Evolutionary conservation across 2,888 invertebrate species (phyloP).

Genomic region (Crematogaster levior): DNA sequence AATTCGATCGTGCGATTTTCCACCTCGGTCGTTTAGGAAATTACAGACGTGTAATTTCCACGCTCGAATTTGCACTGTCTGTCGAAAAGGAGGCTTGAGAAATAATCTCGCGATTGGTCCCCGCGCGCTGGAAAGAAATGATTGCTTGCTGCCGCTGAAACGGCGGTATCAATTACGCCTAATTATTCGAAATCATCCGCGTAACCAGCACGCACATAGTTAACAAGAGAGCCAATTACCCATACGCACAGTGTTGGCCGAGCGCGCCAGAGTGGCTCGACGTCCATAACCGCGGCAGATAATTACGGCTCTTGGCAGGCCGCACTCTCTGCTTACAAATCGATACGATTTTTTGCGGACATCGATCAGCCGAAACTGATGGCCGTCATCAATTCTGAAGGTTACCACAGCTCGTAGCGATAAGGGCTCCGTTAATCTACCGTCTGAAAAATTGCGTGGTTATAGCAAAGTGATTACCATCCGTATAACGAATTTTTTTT

Average conservation of each 20-base stretch:
- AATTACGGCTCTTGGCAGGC: constrained; percentile 54
- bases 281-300: constrained; percentile 62
- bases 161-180: constrained; percentile 61
- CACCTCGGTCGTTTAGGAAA: constrained; percentile 41
- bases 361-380: constrained; percentile 41
- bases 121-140: not conserved
- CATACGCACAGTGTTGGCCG: constrained; percentile 14
- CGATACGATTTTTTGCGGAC: constrained; percentile 51
- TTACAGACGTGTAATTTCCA: constrained; percentile 40
- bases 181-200: constrained; percentile 55
- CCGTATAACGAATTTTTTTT: constrained; percentile 22
- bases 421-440: constrained; percentile 37
- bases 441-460: constrained; percentile 33
- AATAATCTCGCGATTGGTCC: not conserved
- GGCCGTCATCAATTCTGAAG: constrained; percentile 36
- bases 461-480: constrained; percentile 20
- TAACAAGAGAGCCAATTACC: constrained; percentile 60
- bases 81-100: not conserved
- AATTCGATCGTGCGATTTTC: constrained; percentile 36
- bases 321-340: constrained; percentile 34
- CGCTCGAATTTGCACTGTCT: constrained; percentile 1
- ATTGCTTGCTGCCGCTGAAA: not conserved
- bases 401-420: constrained; percentile 7
- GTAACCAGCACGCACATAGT: constrained; percentile 22
- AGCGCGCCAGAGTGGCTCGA: constrained; percentile 30